phyloP scores from a whole-genome alignment of 2,113 vertebrate genomes.

The Engystomops pustulosus region DNA sequence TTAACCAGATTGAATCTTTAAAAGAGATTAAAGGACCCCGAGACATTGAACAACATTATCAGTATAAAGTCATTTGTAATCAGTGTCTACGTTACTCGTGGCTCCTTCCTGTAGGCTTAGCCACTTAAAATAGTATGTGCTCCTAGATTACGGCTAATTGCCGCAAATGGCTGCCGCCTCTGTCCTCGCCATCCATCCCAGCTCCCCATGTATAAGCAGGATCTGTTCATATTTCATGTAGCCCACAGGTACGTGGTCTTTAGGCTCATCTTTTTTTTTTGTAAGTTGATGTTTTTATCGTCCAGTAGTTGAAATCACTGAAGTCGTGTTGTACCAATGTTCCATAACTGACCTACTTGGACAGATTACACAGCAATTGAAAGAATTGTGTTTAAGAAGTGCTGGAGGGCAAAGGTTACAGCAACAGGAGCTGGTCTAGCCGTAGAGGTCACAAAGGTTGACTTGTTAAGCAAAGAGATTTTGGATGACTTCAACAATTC shows the following conservation, averaged over 20 bases:
- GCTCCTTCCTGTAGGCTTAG: constrained; percentile 31
- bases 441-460: constrained; percentile 70
- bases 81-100: background rate
- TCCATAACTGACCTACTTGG: constrained; percentile 69
- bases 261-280: background rate
- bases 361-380: constrained; percentile 70
- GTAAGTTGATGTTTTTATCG: background rate
- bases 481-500: constrained; percentile 73
- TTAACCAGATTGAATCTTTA: no score
- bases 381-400: constrained; percentile 71
- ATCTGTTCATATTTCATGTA: background rate
- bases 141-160: constrained; percentile 69
- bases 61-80: background rate
- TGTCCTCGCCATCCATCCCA: background rate
- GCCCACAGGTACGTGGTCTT: no score
- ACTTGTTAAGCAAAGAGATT: constrained; percentile 65
- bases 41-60: background rate
- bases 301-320: background rate
- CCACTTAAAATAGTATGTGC: background rate
- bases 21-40: no score
- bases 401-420: constrained; percentile 76
- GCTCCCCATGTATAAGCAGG: background rate
- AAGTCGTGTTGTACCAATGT: constrained; percentile 56
- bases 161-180: constrained; percentile 75
- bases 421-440: constrained; percentile 72